A percentile compares a stretch with the other conserved stretches of the same genome.
These are phyloP conservation scores for Hormiphora californensis DNA, from an alignment of 37 sponge, comb jelly and placozoan genomes.

Conservation along the genomic window DNA sequence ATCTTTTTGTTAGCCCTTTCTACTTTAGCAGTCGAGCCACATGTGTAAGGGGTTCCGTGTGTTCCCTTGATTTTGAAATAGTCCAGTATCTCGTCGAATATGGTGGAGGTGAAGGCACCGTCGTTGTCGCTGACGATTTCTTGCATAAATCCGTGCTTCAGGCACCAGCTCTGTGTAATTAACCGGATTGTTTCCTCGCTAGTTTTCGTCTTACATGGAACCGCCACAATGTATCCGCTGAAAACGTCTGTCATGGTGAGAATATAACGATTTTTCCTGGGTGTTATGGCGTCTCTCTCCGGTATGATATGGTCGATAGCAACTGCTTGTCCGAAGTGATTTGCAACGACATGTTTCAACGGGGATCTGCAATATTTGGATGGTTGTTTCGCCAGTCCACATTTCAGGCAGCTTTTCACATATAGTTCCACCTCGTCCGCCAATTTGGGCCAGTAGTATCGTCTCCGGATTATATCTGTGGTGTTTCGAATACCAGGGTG, in stretches of 20 bases:
- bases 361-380: background rate
- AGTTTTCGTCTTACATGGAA: background rate
- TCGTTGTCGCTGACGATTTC: background rate
- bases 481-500: background rate
- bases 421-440: background rate
- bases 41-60: background rate
- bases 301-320: background rate
- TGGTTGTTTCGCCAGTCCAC: background rate
- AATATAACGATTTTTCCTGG: background rate
- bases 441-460: background rate
- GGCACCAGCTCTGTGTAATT: background rate
- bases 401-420: background rate
- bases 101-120: background rate
- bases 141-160: background rate
- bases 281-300: background rate
- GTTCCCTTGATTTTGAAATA: background rate
- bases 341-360: background rate
- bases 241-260: background rate
- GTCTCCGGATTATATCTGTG: background rate
- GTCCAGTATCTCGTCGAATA: background rate
- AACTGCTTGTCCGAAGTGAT: background rate
- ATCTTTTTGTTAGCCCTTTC: background rate
- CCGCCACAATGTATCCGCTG: background rate
- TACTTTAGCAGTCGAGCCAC: background rate
- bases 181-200: slow-evolving; percentile 4